These are phyloP conservation scores for Ptychochromis oligacanthus DNA, from an alignment of 2,113 vertebrate genomes.

Conservation along the genomic window DNA sequence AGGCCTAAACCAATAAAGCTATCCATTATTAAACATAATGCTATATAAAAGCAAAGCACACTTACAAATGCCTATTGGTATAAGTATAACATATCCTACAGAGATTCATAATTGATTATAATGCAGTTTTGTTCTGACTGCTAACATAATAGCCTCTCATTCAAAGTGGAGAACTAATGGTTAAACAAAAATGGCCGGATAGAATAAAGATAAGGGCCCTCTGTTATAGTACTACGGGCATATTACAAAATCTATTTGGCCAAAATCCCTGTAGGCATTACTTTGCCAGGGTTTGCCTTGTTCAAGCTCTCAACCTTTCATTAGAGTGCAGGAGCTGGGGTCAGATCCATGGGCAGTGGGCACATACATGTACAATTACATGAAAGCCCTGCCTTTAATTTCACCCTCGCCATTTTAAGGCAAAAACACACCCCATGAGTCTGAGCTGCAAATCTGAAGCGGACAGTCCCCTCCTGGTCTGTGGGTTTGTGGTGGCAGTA, in stretches of 20 bases:
- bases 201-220: slow-evolving; percentile 33
- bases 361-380: slow-evolving; percentile 75
- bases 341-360: slow-evolving; percentile 65
- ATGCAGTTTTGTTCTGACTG: slow-evolving; percentile 33
- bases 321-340: slow-evolving; percentile 63
- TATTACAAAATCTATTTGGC: slow-evolving; percentile 56
- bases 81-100: slow-evolving; percentile 8
- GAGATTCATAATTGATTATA: slow-evolving; percentile 59
- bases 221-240: slow-evolving; percentile 32
- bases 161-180: slow-evolving; percentile 36
- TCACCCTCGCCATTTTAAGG: slow-evolving; percentile 61
- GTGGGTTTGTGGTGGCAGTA: slow-evolving; percentile 71
- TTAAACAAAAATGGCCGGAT: slow-evolving; percentile 38
- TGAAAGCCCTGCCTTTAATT: slow-evolving; percentile 74
- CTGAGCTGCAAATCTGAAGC: slow-evolving; percentile 61
- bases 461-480: slow-evolving; percentile 62
- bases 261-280: slow-evolving; percentile 30
- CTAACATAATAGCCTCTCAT: slow-evolving; percentile 29
- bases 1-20: slow-evolving; percentile 5
- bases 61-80: background rate
- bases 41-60: slow-evolving; percentile 14
- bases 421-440: slow-evolving; percentile 67
- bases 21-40: slow-evolving; percentile 65
- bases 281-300: slow-evolving; percentile 43
- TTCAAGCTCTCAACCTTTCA: slow-evolving; percentile 66